Conservation (phyloP, 2,888 invertebrate species). For the Syrista parreyssii region DNA sequence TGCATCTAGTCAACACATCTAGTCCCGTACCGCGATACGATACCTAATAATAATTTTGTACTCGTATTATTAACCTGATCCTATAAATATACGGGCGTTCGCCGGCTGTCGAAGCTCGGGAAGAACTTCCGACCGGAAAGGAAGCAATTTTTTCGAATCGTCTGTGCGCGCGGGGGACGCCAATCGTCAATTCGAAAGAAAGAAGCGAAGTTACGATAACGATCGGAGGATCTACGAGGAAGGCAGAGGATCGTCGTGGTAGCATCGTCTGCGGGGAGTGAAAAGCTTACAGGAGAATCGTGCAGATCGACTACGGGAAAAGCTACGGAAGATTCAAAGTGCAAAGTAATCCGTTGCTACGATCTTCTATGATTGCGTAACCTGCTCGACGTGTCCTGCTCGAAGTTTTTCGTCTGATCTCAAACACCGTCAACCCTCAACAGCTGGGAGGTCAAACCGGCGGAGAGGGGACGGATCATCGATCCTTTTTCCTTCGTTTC, state of each 20-base stretch:
- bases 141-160: not conserved
- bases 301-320: no score
- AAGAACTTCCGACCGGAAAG: conserved; percentile 2
- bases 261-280: no score
- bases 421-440: not conserved
- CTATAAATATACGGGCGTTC: conserved; percentile 24
- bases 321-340: no score
- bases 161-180: no score
- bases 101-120: not conserved
- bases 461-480: conserved; percentile 39
- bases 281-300: no score
- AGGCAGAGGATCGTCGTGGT: conserved; percentile 6
- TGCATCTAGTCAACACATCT: conserved; percentile 54
- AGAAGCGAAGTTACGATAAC: not conserved
- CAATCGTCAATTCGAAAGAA: conserved; percentile 3
- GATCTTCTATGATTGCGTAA: no score
- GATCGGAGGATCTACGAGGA: conserved; percentile 6
- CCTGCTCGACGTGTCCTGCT: no score
- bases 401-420: no score
- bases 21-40: conserved; percentile 36
- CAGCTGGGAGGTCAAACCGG: conserved; percentile 22
- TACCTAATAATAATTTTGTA: conserved; percentile 27
- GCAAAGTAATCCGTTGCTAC: no score
- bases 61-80: conserved; percentile 21
- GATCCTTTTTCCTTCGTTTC: conserved; percentile 48